Percentiles rank a stretch among this genome's conserved stretches.
Conservation (phyloP, 1,140 invertebrate species). For the Temnothorax longispinosus region DNA sequence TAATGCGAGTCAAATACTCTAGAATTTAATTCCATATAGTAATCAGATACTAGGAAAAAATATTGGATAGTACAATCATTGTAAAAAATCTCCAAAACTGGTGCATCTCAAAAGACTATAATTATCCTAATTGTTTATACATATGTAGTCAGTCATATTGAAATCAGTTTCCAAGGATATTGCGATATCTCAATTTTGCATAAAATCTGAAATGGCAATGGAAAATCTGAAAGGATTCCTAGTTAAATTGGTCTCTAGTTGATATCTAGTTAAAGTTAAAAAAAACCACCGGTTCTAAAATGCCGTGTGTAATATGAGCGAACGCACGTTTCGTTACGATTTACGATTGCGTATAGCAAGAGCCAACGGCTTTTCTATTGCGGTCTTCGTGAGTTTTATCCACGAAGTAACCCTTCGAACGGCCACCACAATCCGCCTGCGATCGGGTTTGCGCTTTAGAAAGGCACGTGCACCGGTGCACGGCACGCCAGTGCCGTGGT, state of each 20-base stretch:
- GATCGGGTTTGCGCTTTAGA: slow-evolving; percentile 43
- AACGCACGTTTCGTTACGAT: neutral
- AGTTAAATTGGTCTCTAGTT: neutral
- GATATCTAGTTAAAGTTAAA: neutral
- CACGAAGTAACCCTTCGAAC: slow-evolving; percentile 11
- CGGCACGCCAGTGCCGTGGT: slow-evolving; percentile 48
- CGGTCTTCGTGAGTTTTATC: slow-evolving; percentile 7
- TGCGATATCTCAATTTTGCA: neutral
- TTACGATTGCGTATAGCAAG: slow-evolving; percentile 23
- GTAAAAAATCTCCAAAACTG: neutral
- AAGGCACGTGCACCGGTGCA: slow-evolving; percentile 42
- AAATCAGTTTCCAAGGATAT: neutral
- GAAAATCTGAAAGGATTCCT: neutral
- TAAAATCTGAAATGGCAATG: neutral
- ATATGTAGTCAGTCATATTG: neutral
- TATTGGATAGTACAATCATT: neutral
- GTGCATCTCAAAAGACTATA: neutral
- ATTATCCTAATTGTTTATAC: neutral
- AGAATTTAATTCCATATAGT: neutral
- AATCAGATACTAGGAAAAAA: neutral
- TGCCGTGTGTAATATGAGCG: neutral
- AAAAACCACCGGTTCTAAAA: neutral
- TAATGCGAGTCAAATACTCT: neutral
- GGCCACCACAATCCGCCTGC: neutral
- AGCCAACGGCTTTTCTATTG: slow-evolving; percentile 22